Evolutionary conservation across 2,888 invertebrate genomes (phyloP), one percentile per base, ranked within the genome.

Genomic region (Catocala nupta): DNA sequence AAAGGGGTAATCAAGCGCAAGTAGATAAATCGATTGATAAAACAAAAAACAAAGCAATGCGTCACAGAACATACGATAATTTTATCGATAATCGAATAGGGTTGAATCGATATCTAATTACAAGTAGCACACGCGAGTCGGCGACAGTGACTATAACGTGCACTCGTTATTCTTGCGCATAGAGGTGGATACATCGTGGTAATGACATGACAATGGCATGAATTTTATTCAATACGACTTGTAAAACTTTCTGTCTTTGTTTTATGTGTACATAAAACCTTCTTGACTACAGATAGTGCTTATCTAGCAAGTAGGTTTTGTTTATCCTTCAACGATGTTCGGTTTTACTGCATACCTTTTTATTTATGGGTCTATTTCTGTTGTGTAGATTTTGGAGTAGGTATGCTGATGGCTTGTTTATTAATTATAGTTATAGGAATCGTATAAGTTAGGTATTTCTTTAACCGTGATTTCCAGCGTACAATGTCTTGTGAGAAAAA

Each of bases 101-200:
- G 55, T 59, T 63, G 54, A 78, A 78, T 78, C 77, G 69, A 80
- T 72, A 74, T 73, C 62, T 78, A 80, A 80, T 80, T 73, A 80
- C 61, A 44, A 64, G 60, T 51, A 51, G 49, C 57, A 71, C 75
- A 75, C 70, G 64, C 68, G 71, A 69, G 55, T 43, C 61, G 59
- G 57, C 65, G 63, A 63, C 59, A 60, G 13, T 54, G 62, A 12
- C 13, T 57, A 12, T 44, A 25, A 13, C 33, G 5, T 53, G 71
- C 16, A 42, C 66, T 89, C 86, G 85, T 89, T 89, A 89, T 86
- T 87, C 78, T 78, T 84, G 86, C 67, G 55, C 80, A 73, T 63
- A 63, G 73, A 73, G 59, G 81, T 83, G 85, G 83, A 85, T 63
- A 65, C 66, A 61, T 60, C 58, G 73, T 69, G 69, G 78, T 82